Percentiles rank a stretch among this genome's conserved stretches.
Conservation (phyloP, 1,140 invertebrate genomes). For the Popillia japonica region DNA sequence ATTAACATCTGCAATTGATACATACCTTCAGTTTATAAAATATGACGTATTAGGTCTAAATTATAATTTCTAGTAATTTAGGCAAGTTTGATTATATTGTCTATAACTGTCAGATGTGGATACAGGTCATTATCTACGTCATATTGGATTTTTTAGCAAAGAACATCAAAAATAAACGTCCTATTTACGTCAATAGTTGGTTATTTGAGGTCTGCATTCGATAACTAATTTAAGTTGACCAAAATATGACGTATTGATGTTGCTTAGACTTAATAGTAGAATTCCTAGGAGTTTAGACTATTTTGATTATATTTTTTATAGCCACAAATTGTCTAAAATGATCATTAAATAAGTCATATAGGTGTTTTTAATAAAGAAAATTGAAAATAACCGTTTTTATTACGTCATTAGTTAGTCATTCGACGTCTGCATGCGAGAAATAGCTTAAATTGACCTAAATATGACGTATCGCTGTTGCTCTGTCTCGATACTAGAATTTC, state of each 20-base stretch:
- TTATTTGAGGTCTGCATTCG: neutral
- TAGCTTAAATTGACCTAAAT: neutral
- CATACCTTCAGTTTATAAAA: too few species aligned
- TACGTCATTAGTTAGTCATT: neutral
- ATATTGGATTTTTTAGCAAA: neutral
- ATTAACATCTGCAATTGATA: too few species aligned
- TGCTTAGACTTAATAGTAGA: too few species aligned
- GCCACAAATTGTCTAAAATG: neutral
- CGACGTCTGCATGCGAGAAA: neutral
- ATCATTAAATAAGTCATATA: neutral
- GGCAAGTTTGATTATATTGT: too few species aligned
- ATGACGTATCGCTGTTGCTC: too few species aligned
- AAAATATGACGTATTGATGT: too few species aligned
- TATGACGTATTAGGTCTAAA: too few species aligned
- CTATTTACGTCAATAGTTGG: neutral
- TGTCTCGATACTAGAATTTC: too few species aligned
- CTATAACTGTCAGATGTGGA: neutral
- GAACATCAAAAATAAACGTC: neutral
- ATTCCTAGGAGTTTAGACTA: too few species aligned
- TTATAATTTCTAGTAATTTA: too few species aligned
- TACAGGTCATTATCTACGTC: neutral
- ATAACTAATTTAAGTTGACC: neutral
- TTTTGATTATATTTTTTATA: too few species aligned
- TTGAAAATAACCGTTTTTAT: neutral
- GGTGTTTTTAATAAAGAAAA: neutral